Evolutionary conservation across 1,140 invertebrate genomes (phyloP), one percentile per base, ranked within the genome.

Genomic region (Zaprionus camerounensis): DNA sequence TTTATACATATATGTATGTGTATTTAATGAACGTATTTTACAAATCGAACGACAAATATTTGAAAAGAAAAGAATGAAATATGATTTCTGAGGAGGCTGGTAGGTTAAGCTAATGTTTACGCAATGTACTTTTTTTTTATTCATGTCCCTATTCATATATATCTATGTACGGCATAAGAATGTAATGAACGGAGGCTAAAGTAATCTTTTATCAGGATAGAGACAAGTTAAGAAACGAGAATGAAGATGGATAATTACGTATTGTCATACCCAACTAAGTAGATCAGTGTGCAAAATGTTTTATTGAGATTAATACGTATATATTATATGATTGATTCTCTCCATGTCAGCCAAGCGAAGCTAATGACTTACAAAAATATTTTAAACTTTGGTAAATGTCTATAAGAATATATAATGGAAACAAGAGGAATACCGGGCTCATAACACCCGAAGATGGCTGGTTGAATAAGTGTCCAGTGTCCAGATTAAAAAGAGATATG

Each of bases 401-500:
- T 73, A 61, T 41, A 34, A 38, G 28, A 41, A 68, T 61, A 68
- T 9, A 38, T 53, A 7, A 62, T 17, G 36, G 44, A 61, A 28
- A 36, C 17, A 41, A 53, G 22, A 55, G 34, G 53, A 46, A 17
- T 56, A n/a, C 41, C 72, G 67, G 67, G 51, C 36, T 28, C 1
- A 0, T 9, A 20, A 5, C 4, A 0, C 24, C 59, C 59, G 31
- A 53, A 22, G 15, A 75, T 70, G 67, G 72, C 72, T 75, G 72
- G 72, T 75, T 75, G 72, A 75, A 75, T 38, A 67, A 49, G 72
- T 63, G 72, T 75, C 72, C 72, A 75, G 72, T 75, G 67, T 28
- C 26, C 7, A 22, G 53, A 26, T 75, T 57, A 58, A 64, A 53
- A 58, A 6, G 28, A 70, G 20, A 58, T 64, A 58, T 75, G 34